Evolutionary conservation across 2,113 vertebrate species (phyloP).

Genomic region (Microcebus tavaratra): DNA sequence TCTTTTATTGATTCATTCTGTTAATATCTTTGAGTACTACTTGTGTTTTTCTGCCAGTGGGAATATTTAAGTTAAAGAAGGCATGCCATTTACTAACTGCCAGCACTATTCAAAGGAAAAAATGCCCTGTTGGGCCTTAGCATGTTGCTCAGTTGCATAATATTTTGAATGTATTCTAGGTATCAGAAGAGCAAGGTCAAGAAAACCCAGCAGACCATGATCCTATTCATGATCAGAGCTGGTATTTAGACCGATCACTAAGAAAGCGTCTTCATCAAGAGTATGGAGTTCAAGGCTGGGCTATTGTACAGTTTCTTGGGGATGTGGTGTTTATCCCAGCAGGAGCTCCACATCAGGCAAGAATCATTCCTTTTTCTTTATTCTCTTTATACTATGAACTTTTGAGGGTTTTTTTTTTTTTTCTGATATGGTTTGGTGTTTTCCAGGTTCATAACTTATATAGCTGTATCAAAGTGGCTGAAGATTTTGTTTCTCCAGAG

Average conservation of each 20-base stretch:
- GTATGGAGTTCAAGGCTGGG: slow-evolving; percentile 89
- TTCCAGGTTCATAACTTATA: slow-evolving; percentile 89
- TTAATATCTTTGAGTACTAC: neutral
- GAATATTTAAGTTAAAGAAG: neutral
- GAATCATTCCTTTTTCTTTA: neutral
- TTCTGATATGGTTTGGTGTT: slow-evolving; percentile 66
- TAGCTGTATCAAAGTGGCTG: slow-evolving; percentile 91
- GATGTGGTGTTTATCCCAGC: slow-evolving; percentile 90
- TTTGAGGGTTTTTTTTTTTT: neutral
- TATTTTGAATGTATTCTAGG: slow-evolving; percentile 75
- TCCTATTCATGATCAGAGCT: slow-evolving; percentile 90
- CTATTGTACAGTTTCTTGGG: slow-evolving; percentile 90
- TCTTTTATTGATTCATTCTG: neutral
- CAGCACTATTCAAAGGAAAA: neutral
- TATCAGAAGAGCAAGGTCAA: slow-evolving; percentile 88
- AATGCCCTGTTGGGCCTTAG: neutral
- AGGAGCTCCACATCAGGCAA: slow-evolving; percentile 89
- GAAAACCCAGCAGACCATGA: slow-evolving; percentile 88
- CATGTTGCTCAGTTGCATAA: neutral
- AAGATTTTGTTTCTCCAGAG: slow-evolving; percentile 91
- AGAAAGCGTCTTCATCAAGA: slow-evolving; percentile 88
- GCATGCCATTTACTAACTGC: neutral
- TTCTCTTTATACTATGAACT: neutral
- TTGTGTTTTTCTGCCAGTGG: neutral
- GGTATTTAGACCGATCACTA: slow-evolving; percentile 86